phyloP scores from a whole-genome alignment of 2,797 vertebrate genomes.

The Adrianichthys oophorus region DNA sequence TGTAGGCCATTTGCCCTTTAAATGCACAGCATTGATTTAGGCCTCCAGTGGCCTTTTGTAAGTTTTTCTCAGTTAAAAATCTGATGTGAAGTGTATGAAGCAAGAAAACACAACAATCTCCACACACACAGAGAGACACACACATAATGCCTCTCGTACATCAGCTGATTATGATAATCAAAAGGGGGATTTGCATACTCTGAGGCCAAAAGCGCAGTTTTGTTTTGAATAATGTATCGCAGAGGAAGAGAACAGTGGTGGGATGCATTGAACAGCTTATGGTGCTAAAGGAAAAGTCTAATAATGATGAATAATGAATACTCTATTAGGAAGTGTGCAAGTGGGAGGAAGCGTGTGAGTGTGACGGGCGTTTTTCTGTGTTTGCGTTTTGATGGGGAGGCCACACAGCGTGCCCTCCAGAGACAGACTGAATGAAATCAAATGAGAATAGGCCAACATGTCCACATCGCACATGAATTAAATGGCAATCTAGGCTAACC shows the following conservation, averaged over 20 bases:
- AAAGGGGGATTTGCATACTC: conserved; percentile 76
- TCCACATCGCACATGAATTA: conserved; percentile 57
- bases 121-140: conserved; percentile 23
- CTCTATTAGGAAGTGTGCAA: conserved; percentile 46
- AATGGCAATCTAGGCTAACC: conserved; percentile 28
- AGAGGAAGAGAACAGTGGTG: conserved; percentile 61
- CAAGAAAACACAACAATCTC: conserved; percentile 60
- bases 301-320: conserved; percentile 76
- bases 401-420: conserved; percentile 48
- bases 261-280: conserved; percentile 61
- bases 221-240: conserved; percentile 76
- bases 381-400: conserved; percentile 29
- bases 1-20: conserved; percentile 75
- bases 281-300: conserved; percentile 70
- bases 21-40: conserved; percentile 66
- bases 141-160: conserved; percentile 33
- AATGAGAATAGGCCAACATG: conserved; percentile 47
- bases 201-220: conserved; percentile 70
- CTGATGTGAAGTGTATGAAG: conserved; percentile 57
- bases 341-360: conserved; percentile 34
- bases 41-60: conserved; percentile 70
- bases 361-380: conserved; percentile 27
- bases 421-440: conserved; percentile 61
- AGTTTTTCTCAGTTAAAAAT: conserved; percentile 59
- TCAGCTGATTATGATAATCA: conserved; percentile 78